Conservation (phyloP, 2,888 invertebrate genomes). For the Metacarcinus magister region DNA sequence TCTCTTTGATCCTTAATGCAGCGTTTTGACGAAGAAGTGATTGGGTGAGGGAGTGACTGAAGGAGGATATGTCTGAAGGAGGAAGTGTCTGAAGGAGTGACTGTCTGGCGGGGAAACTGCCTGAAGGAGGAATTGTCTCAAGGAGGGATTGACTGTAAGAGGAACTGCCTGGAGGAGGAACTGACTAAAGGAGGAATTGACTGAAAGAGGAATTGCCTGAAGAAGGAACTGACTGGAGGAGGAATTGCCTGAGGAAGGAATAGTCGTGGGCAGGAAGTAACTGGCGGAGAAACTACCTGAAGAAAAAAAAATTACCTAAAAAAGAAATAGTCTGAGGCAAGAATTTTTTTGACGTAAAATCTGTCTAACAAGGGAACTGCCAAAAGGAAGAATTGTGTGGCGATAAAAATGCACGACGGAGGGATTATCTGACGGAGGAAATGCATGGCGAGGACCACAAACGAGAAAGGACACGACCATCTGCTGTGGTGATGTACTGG, state of each 20-base stretch:
- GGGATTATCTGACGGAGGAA: conserved; percentile 27
- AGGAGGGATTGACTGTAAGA: not conserved
- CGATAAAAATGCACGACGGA: conserved; percentile 29
- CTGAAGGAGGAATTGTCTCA: not conserved
- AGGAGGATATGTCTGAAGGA: not conserved
- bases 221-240: not conserved
- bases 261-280: not conserved
- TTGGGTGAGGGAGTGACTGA: not conserved
- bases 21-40: not conserved
- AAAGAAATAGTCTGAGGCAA: not conserved
- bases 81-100: not conserved
- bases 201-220: not conserved
- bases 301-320: not conserved
- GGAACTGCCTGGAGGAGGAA: not conserved
- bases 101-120: not conserved
- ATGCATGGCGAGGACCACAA: conserved; percentile 42
- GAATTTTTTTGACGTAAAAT: no score
- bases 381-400: conserved; percentile 17
- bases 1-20: not conserved
- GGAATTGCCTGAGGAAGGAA: not conserved
- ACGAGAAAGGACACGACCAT: conserved; percentile 16
- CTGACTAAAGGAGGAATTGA: not conserved
- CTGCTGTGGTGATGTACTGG: conserved; percentile 14
- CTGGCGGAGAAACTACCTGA: not conserved
- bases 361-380: not conserved